These are phyloP conservation scores for Geotrypetes seraphini DNA, from an alignment of 2,797 vertebrate genomes.

Conservation along the genomic window DNA sequence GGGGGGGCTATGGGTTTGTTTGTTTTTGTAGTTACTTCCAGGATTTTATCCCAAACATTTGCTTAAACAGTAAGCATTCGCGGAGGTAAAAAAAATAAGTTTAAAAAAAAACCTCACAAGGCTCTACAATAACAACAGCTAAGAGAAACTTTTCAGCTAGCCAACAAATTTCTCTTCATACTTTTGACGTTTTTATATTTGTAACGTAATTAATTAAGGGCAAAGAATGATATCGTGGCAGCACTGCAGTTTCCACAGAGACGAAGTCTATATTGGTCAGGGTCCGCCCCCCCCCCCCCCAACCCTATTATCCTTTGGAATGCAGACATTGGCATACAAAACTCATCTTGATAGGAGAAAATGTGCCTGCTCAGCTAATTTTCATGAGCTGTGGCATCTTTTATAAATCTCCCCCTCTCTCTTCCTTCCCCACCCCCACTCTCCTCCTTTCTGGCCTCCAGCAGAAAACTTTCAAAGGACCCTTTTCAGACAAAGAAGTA, in stretches of 20 bases:
- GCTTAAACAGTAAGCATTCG: no score
- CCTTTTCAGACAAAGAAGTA: conserved; percentile 30
- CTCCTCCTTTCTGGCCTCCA: conserved; percentile 1
- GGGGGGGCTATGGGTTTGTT: no score
- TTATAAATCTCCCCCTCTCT: conserved; percentile 13
- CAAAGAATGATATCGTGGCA: not conserved
- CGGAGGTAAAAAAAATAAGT: no score
- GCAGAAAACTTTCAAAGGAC: conserved; percentile 23
- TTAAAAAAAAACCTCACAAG: no score
- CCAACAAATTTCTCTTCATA: no score
- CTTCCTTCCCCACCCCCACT: not conserved
- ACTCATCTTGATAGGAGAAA: conserved; percentile 27
- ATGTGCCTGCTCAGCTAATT: conserved; percentile 30
- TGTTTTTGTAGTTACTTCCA: no score
- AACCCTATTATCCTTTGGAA: conserved; percentile 15
- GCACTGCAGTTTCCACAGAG: no score
- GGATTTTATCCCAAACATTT: no score
- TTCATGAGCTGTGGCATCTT: conserved; percentile 24
- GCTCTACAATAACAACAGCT: no score
- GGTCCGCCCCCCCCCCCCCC: conserved; percentile 14
- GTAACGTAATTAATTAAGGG: not conserved
- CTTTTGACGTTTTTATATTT: no score
- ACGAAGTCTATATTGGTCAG: not conserved
- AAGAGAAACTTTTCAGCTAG: no score
- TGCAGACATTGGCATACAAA: conserved; percentile 26